A percentile compares a stretch with the other conserved stretches of the same genome.
Conservation (phyloP, 2,888 invertebrate genomes). For the Oxytorus armatus region DNA sequence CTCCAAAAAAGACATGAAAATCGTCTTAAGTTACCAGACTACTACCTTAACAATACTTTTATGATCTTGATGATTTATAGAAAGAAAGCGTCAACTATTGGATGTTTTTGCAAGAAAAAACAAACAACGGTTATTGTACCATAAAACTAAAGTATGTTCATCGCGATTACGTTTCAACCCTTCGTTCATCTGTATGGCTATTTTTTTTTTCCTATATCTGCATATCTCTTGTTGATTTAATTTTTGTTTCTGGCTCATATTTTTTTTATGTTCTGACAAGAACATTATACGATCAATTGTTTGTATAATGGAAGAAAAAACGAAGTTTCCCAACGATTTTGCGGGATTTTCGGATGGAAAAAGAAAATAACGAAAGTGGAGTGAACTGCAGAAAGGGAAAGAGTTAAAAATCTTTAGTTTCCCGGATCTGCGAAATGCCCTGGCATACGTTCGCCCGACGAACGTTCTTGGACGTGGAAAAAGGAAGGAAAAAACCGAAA, state of each 20-base stretch:
- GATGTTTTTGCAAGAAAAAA: too few relatives aligned
- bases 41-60: too few relatives aligned
- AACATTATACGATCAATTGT: conserved; percentile 14
- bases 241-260: background rate
- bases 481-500: conserved; percentile 12
- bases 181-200: background rate
- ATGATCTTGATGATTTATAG: too few relatives aligned
- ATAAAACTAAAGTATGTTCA: too few relatives aligned
- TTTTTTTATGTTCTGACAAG: background rate
- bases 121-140: too few relatives aligned
- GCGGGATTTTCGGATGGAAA: conserved; percentile 6
- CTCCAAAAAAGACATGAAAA: too few relatives aligned
- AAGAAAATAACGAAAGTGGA: background rate
- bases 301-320: conserved; percentile 2
- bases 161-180: background rate
- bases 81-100: too few relatives aligned
- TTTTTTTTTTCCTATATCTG: background rate
- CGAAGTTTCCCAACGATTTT: background rate
- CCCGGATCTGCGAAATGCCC: conserved; percentile 42
- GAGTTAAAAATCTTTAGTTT: conserved; percentile 46
- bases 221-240: background rate
- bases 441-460: conserved; percentile 56
- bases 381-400: background rate
- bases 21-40: too few relatives aligned
- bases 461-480: conserved; percentile 32